Base-by-base conservation (phyloP, 2,888 invertebrate genomes). In the Coelinius sp. region DNA sequence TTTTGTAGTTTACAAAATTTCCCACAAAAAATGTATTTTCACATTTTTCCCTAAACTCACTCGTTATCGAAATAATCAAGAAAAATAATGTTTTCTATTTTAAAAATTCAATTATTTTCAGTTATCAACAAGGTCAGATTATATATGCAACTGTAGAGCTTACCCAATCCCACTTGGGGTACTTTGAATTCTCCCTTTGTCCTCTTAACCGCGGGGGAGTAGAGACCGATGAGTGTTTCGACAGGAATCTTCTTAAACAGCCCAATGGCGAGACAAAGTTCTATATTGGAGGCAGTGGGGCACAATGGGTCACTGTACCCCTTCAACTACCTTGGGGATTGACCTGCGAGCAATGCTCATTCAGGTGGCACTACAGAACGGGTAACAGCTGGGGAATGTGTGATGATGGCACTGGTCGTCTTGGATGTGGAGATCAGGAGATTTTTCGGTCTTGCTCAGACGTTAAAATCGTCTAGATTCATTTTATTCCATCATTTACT, bases 311-410 rank as follows among this genome's bases (percentile, higher is more conserved):
- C n/a, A n/a, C n/a, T n/a, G n/a, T n/a, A n/a, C n/a, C n/a, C n/a
- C n/a, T n/a, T n/a, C n/a, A n/a, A n/a, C 83, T 91, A 5, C 91
- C 92, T 0, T 35, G 78, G 1, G 84, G 82, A 6, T 63, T 91
- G 12, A 87, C 81, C 20, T 92, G 91, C 79, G 74, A 88, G 0
- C 90, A 89, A 35, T 91, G 91, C 78, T 89, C 91, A 0, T 78
- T 92, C 1, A 89, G 90, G 70, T 92, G 91, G 91, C 88, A 89
- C 44, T 92, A 90, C 74, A 81, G 79, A 1, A 85, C 88, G 24
- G 91, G 90, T 83, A 91, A 91, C 76, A 88, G 88, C 66, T 90
- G 90, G 90, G 90, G 90, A 1, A 56, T 69, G 0, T 91, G 90
- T 77, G 78, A 71, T 1, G 74, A 89, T 74, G 89, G 89, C 0